A percentile compares a stretch with the other conserved stretches of the same genome.
phyloP scores from a whole-genome alignment of 2,888 invertebrate species.

The Andricus quercusramuli region DNA sequence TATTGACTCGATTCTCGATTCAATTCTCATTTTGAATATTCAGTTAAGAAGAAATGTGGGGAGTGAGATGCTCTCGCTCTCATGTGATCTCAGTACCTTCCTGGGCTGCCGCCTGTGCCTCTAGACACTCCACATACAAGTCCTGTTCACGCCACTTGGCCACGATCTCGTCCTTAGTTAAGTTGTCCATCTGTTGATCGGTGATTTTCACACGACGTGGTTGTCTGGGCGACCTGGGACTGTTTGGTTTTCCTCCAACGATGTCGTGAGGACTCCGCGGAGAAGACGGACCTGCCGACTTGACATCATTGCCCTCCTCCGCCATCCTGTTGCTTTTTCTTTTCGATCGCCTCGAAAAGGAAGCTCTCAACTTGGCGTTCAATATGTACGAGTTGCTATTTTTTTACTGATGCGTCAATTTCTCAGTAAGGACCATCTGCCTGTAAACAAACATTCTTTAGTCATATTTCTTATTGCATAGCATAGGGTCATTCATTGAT shows the following conservation, averaged over 20 bases:
- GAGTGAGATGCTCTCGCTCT: slow-evolving; percentile 70
- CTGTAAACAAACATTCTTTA: neutral
- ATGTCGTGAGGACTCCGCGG: slow-evolving; percentile 70
- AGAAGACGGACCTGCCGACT: slow-evolving; percentile 70
- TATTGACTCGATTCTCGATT: slow-evolving; percentile 46
- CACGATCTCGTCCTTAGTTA: slow-evolving; percentile 84
- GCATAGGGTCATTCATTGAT: too few species aligned
- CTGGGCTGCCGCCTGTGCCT: slow-evolving; percentile 87
- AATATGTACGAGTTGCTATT: neutral
- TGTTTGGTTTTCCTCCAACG: slow-evolving; percentile 75
- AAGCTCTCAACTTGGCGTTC: neutral
- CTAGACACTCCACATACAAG: slow-evolving; percentile 87
- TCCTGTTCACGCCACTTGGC: slow-evolving; percentile 88
- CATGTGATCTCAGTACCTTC: slow-evolving; percentile 84
- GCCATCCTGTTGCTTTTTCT: slow-evolving; percentile 64
- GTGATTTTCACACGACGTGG: slow-evolving; percentile 83
- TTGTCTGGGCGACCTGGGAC: slow-evolving; percentile 80
- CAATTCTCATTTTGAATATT: slow-evolving; percentile 64
- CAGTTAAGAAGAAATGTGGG: slow-evolving; percentile 66
- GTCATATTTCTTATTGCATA: too few species aligned
- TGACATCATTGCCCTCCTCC: slow-evolving; percentile 71
- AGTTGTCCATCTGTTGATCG: slow-evolving; percentile 83
- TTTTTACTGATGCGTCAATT: neutral
- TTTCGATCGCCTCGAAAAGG: neutral
- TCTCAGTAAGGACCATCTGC: slow-evolving; percentile 20